Percentiles rank a stretch among this genome's conserved stretches.
These are phyloP conservation scores for Nibea coibor DNA, from an alignment of 2,113 vertebrate species.

Conservation along the genomic window DNA sequence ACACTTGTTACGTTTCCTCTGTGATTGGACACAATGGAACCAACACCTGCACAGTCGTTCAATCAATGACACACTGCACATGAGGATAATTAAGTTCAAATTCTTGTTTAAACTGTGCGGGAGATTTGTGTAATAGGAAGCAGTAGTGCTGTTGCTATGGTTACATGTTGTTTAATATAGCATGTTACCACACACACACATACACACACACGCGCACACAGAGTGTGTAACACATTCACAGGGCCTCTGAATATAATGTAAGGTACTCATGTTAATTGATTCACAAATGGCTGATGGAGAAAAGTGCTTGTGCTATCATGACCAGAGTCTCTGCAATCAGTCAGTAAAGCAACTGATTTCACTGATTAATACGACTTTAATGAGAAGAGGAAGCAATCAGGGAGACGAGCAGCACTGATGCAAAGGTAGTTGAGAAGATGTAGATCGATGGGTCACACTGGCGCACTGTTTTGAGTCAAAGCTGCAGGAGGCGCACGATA, in stretches of 20 bases:
- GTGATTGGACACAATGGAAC: not conserved
- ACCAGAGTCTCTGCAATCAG: conserved; percentile 27
- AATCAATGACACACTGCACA: not conserved
- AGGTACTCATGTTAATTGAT: not conserved
- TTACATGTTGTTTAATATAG: not conserved
- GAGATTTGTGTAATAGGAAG: not conserved
- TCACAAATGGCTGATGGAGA: conserved; percentile 6
- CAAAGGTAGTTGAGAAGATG: not conserved
- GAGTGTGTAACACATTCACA: not conserved
- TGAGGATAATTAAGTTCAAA: not conserved
- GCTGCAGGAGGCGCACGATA: not conserved
- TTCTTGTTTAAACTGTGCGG: not conserved
- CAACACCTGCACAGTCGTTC: not conserved
- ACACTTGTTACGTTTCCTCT: not conserved
- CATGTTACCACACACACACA: too few relatives aligned
- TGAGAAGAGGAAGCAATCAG: conserved; percentile 36
- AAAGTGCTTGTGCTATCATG: not conserved
- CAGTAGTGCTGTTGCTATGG: not conserved
- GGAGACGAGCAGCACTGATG: conserved; percentile 17
- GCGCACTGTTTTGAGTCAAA: not conserved
- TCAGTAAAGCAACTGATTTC: conserved; percentile 24
- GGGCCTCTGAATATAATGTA: not conserved
- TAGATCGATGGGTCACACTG: not conserved
- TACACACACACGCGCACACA: not conserved
- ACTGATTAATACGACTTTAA: conserved; percentile 37